Percentiles rank a stretch among this genome's conserved stretches.
Evolutionary conservation across 1,140 invertebrate genomes (phyloP).

Genomic region (Ectropis grisescens): DNA sequence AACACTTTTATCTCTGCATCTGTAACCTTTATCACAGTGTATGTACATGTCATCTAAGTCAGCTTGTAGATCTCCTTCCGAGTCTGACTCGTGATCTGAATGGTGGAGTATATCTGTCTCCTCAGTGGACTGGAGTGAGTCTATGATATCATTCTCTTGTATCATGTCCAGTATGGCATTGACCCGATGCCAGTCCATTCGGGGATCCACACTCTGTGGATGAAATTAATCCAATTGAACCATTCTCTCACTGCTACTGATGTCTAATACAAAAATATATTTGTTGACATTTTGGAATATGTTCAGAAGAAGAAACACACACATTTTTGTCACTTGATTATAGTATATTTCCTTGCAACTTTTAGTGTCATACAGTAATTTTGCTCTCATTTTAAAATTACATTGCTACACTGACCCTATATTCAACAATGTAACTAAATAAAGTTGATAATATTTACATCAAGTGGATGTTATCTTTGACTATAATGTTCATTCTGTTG

Average conservation of each 20-base stretch:
- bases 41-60: constrained; percentile 34
- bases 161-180: constrained; percentile 63
- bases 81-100: constrained; percentile 58
- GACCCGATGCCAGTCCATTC: constrained; percentile 65
- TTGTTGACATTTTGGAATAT: no score
- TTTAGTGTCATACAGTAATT: no score
- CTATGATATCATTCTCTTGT: constrained; percentile 59
- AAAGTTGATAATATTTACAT: no score
- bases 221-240: constrained; percentile 63
- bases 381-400: no score
- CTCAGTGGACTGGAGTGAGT: constrained; percentile 49
- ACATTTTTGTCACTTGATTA: no score
- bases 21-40: constrained; percentile 44
- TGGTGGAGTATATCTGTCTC: constrained; percentile 49
- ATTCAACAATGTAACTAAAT: no score
- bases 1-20: constrained; percentile 36
- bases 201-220: constrained; percentile 66
- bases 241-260: no score
- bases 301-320: no score
- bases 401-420: no score
- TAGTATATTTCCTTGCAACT: no score
- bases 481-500: no score
- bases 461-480: no score
- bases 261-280: constrained; percentile 4
- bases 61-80: constrained; percentile 41